Conservation (phyloP, 2,888 invertebrate species). For the Diplolepis rosae region DNA sequence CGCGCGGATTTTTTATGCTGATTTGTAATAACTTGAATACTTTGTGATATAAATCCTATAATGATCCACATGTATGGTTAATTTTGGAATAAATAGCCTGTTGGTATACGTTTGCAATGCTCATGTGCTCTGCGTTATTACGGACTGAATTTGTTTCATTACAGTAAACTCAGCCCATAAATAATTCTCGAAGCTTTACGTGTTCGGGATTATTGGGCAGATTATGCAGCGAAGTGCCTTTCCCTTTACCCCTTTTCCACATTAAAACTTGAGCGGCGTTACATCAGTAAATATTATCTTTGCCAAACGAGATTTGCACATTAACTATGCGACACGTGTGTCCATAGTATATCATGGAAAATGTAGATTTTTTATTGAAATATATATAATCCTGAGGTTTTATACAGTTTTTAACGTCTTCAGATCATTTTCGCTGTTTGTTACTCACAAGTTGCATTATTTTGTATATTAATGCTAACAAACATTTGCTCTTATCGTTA, state of each 20-base stretch:
- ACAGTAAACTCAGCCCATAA: conserved; percentile 23
- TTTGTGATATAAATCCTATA: too few relatives aligned
- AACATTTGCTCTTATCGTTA: not conserved
- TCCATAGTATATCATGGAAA: not conserved
- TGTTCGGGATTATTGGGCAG: conserved; percentile 28
- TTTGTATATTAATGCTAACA: not conserved
- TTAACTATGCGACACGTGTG: too few relatives aligned
- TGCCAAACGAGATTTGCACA: conserved; percentile 23
- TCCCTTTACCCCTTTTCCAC: conserved; percentile 2
- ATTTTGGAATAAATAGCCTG: conserved; percentile 15
- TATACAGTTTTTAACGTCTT: too few relatives aligned
- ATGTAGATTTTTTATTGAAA: not conserved
- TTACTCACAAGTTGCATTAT: not conserved
- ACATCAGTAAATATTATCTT: conserved; percentile 25
- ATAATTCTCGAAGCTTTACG: conserved; percentile 26
- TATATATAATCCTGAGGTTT: too few relatives aligned
- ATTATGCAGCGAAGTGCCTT: conserved; percentile 21
- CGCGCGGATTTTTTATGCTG: too few relatives aligned
- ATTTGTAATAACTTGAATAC: too few relatives aligned
- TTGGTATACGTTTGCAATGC: not conserved
- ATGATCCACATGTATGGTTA: too few relatives aligned
- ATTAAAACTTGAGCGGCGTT: conserved; percentile 30
- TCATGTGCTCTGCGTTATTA: conserved; percentile 5
- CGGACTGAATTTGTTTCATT: conserved; percentile 22
- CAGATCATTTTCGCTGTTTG: not conserved